Conservation (phyloP, 2,888 invertebrate genomes). For the Nymphalis polychloros region DNA sequence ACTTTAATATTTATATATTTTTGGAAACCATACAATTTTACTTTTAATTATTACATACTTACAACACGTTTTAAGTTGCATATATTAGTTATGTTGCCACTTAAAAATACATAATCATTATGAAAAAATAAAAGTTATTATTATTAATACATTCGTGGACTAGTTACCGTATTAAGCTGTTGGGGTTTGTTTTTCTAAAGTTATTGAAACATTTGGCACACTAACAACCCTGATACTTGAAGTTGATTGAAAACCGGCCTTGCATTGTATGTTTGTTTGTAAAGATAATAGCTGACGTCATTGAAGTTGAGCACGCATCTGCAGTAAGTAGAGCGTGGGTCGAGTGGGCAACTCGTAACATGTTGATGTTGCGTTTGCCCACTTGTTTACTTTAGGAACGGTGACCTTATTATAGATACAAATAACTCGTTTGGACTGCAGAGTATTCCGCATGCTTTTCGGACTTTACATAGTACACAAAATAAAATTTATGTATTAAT, state of each 20-base stretch:
- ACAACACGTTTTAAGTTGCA: no score
- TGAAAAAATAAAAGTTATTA: background rate
- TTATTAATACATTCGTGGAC: no score
- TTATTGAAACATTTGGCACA: constrained; percentile 67
- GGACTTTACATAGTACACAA: no score
- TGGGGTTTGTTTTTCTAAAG: constrained; percentile 30
- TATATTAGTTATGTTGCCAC: no score
- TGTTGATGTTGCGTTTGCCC: constrained; percentile 9
- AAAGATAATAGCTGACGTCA: constrained; percentile 69
- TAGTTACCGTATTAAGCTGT: background rate
- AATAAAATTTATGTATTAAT: no score
- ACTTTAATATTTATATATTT: no score
- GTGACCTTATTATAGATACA: background rate
- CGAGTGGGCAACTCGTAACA: constrained; percentile 6
- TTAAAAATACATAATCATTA: no score
- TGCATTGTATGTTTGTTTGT: constrained; percentile 71
- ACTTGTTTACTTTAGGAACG: background rate
- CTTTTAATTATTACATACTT: no score
- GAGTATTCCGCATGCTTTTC: no score
- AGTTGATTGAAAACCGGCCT: constrained; percentile 75
- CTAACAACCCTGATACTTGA: constrained; percentile 55
- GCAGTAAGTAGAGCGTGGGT: constrained; percentile 40
- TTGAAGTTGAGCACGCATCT: constrained; percentile 66
- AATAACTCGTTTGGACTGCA: no score
- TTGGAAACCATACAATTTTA: no score